phyloP scores from a whole-genome alignment of 2,797 vertebrate species.

The Poecilia gillii region DNA sequence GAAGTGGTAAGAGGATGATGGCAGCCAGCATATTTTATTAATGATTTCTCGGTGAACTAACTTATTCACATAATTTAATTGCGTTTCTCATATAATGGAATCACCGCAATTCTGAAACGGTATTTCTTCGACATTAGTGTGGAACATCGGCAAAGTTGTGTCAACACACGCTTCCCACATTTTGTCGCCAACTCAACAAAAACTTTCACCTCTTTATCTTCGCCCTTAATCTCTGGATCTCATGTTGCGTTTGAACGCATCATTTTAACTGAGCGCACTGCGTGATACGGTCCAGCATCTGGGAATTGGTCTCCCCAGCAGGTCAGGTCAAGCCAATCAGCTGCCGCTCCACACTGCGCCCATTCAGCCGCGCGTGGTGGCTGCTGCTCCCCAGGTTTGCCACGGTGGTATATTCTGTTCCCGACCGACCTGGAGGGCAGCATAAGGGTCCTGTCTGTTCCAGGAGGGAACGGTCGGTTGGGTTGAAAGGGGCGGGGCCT shows the following conservation, averaged over 20 bases:
- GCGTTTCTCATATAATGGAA: too few species aligned
- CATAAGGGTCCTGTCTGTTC: slow-evolving; percentile 80
- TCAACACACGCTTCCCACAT: background rate
- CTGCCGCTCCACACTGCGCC: slow-evolving; percentile 65
- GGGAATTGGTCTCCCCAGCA: slow-evolving; percentile 41
- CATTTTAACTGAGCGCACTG: slow-evolving; percentile 59
- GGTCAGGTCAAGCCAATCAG: slow-evolving; percentile 48
- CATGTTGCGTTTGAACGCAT: slow-evolving; percentile 48
- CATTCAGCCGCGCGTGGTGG: slow-evolving; percentile 72
- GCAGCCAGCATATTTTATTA: too few species aligned
- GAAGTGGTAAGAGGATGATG: too few species aligned
- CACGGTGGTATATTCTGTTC: slow-evolving; percentile 73
- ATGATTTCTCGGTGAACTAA: too few species aligned
- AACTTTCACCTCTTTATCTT: slow-evolving; percentile 16
- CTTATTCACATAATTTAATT: too few species aligned
- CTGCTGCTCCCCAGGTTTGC: slow-evolving; percentile 60
- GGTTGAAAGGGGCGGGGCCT: slow-evolving; percentile 37
- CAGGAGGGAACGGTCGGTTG: slow-evolving; percentile 36
- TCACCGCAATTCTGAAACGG: too few species aligned
- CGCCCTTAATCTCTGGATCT: background rate
- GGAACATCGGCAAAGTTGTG: background rate
- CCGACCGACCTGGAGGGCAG: slow-evolving; percentile 65
- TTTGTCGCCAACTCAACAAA: slow-evolving; percentile 18
- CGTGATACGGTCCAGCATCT: slow-evolving; percentile 26
- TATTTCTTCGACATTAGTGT: too few species aligned